Conservation (phyloP, 2,888 invertebrate genomes). For the Parascotia fuliginaria region DNA sequence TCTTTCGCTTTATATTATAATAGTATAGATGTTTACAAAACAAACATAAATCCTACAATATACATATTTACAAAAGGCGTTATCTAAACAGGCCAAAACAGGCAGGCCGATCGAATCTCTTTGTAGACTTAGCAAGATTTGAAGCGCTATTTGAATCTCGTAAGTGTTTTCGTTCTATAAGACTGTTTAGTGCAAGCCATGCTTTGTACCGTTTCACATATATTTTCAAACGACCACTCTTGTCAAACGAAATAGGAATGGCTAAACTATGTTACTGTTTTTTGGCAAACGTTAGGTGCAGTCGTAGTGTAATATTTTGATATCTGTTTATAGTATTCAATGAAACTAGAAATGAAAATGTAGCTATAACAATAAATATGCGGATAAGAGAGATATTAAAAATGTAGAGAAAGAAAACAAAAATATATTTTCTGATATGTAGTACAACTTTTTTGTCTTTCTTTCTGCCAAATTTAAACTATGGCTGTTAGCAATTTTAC, state of each 20-base stretch:
- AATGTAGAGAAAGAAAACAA: too few relatives aligned
- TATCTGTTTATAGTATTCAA: too few relatives aligned
- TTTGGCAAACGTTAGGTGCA: background rate
- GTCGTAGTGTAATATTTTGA: background rate
- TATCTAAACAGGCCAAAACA: slow-evolving; percentile 20
- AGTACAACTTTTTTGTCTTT: too few relatives aligned
- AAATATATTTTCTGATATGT: too few relatives aligned
- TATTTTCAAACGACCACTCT: background rate
- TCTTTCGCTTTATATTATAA: too few relatives aligned
- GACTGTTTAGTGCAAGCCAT: slow-evolving; percentile 17
- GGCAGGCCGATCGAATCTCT: slow-evolving; percentile 28
- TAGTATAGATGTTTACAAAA: too few relatives aligned
- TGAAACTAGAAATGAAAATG: too few relatives aligned
- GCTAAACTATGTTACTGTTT: background rate
- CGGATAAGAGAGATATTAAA: too few relatives aligned
- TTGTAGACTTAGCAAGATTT: slow-evolving; percentile 26
- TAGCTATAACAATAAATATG: too few relatives aligned
- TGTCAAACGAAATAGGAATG: background rate
- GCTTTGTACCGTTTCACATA: slow-evolving; percentile 3
- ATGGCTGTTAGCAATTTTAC: too few relatives aligned
- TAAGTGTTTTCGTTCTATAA: slow-evolving; percentile 30
- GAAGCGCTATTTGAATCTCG: slow-evolving; percentile 11
- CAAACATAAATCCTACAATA: too few relatives aligned
- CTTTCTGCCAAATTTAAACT: too few relatives aligned
- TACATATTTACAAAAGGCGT: slow-evolving; percentile 1